Conservation (phyloP, 2,797 vertebrate genomes). For the Pseudochirops corinnae region DNA sequence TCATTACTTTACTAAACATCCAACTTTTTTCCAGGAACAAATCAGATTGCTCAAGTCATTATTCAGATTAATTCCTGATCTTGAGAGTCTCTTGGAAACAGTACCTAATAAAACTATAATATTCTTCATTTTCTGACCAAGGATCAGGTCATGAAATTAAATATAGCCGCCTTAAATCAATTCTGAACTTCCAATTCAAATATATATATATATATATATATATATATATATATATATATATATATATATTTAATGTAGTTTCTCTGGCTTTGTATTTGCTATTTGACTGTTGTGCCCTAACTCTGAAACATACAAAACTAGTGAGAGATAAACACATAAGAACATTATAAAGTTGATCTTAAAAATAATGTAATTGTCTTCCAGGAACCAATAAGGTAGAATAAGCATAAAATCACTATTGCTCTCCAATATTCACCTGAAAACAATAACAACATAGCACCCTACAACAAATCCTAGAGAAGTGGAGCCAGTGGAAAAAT, state of each 20-base stretch:
- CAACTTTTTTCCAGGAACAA: conserved; percentile 43
- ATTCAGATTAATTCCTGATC: conserved; percentile 57
- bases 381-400: too few relatives aligned
- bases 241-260: not conserved
- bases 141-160: conserved; percentile 39
- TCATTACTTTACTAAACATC: conserved; percentile 63
- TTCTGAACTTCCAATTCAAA: conserved; percentile 44
- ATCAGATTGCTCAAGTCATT: conserved; percentile 11
- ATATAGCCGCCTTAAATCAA: conserved; percentile 42
- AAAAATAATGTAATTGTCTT: not conserved
- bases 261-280: conserved; percentile 23
- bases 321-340: not conserved
- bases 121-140: conserved; percentile 63
- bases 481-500: too few relatives aligned
- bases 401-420: too few relatives aligned
- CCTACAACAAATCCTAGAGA: too few relatives aligned
- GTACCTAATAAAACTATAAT: conserved; percentile 52
- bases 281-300: not conserved
- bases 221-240: too few relatives aligned
- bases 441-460: too few relatives aligned
- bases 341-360: not conserved
- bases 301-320: not conserved
- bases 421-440: too few relatives aligned
- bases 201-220: too few relatives aligned
- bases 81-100: conserved; percentile 56